These are phyloP conservation scores for Synaphobranchus kaupii DNA, from an alignment of 2,797 vertebrate genomes.

Conservation along the genomic window DNA sequence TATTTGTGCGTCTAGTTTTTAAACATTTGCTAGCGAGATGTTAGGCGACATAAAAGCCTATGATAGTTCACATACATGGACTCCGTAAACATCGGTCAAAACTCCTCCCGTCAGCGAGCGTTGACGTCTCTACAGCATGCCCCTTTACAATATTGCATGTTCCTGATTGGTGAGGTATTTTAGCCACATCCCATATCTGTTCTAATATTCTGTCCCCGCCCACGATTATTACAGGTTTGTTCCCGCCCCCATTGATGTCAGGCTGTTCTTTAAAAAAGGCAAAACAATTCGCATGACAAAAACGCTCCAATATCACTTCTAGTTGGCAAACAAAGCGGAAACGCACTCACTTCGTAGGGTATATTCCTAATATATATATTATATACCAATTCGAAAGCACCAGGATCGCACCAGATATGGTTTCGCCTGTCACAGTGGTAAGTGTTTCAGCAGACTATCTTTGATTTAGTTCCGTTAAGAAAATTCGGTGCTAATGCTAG, in stretches of 20 bases:
- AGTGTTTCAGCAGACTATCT: constrained; percentile 48
- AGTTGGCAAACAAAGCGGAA: constrained; percentile 15
- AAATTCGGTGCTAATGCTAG: constrained; percentile 11
- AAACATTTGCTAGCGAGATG: background rate
- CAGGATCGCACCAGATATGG: constrained; percentile 63
- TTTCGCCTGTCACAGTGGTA: constrained; percentile 80
- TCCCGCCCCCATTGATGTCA: constrained; percentile 52
- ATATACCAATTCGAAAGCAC: background rate
- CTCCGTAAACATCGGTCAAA: constrained; percentile 56
- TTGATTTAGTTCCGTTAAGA: background rate
- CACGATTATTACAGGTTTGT: constrained; percentile 31
- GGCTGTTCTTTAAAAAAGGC: constrained; percentile 63
- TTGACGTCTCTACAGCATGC: constrained; percentile 6
- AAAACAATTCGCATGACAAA: constrained; percentile 73
- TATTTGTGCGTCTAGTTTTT: constrained; percentile 2
- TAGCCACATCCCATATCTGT: constrained; percentile 32
- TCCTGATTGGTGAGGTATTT: constrained; percentile 58
- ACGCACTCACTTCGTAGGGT: background rate
- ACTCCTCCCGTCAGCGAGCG: constrained; percentile 52
- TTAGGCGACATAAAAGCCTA: constrained; percentile 66
- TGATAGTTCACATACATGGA: constrained; percentile 54
- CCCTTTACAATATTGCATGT: background rate
- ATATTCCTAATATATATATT: constrained; percentile 6
- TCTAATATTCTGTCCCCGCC: constrained; percentile 22
- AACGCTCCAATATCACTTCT: constrained; percentile 33